Evolutionary conservation across 2,888 invertebrate genomes (phyloP).

Genomic region (Drosophila multiciliata): DNA sequence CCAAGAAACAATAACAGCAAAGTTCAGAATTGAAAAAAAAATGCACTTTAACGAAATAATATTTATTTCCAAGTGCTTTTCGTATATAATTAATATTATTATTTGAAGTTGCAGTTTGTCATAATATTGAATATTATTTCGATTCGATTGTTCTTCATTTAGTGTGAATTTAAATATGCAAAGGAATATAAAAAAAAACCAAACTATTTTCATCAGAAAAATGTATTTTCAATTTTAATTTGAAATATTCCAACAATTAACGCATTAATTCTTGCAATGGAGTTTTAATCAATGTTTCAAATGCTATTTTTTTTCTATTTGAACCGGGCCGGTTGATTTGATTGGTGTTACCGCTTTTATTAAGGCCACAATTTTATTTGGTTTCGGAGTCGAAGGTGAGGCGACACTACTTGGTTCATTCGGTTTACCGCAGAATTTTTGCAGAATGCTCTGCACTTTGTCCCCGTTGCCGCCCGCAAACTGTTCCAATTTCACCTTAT

Average conservation of each 20-base stretch:
- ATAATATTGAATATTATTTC: neutral
- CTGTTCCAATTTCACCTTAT: constrained; percentile 87
- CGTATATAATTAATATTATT: neutral
- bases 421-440: constrained; percentile 61
- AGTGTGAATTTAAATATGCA: neutral
- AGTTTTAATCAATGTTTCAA: neutral
- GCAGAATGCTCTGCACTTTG: constrained; percentile 86
- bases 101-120: neutral
- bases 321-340: neutral
- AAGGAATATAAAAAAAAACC: neutral
- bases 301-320: constrained; percentile 18
- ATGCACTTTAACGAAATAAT: too few species aligned
- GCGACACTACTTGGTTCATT: constrained; percentile 11
- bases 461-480: constrained; percentile 92
- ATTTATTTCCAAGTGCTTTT: neutral
- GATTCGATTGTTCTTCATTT: neutral
- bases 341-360: constrained; percentile 26
- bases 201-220: neutral
- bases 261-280: neutral
- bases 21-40: too few species aligned
- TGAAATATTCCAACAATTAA: constrained; percentile 10
- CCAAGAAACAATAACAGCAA: too few species aligned
- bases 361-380: constrained; percentile 15
- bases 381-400: constrained; percentile 17
- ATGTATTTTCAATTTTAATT: constrained; percentile 1